Conservation (phyloP, 2,113 vertebrate species). For the Xerus inauris region DNA sequence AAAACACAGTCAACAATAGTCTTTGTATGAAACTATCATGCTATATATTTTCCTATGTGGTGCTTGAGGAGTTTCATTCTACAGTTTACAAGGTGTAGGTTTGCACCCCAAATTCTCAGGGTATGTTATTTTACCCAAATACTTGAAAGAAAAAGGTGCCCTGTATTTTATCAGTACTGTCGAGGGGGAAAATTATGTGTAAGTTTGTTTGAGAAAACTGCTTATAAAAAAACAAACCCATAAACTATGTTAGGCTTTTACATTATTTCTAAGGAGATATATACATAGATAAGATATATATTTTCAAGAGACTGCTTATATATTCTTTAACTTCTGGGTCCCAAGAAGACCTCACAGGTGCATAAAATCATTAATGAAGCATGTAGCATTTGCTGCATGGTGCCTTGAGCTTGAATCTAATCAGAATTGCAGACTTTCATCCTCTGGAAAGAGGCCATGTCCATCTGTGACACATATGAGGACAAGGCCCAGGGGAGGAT, state of each 20-base stretch:
- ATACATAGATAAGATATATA: conserved; percentile 54
- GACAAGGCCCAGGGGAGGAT: neutral
- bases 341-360: conserved; percentile 70
- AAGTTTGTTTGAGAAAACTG: conserved; percentile 66
- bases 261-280: conserved; percentile 80
- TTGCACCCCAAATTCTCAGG: conserved; percentile 86
- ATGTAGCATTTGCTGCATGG: conserved; percentile 13
- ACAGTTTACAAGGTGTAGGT: conserved; percentile 86
- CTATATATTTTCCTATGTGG: conserved; percentile 80
- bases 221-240: conserved; percentile 72
- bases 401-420: conserved; percentile 71
- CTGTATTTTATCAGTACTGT: conserved; percentile 79
- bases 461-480: neutral
- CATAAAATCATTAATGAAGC: conserved; percentile 69
- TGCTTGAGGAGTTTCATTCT: conserved; percentile 83
- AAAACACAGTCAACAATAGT: conserved; percentile 71
- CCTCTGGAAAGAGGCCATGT: neutral
- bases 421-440: neutral
- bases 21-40: conserved; percentile 69
- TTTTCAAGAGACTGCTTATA: conserved; percentile 66
- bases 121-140: conserved; percentile 85
- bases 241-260: conserved; percentile 67
- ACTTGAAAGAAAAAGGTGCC: conserved; percentile 85
- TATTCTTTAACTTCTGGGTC: conserved; percentile 76
- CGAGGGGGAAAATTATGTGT: conserved; percentile 71